phyloP scores from a whole-genome alignment of 2,888 invertebrate genomes.

The Cephus spinipes region DNA sequence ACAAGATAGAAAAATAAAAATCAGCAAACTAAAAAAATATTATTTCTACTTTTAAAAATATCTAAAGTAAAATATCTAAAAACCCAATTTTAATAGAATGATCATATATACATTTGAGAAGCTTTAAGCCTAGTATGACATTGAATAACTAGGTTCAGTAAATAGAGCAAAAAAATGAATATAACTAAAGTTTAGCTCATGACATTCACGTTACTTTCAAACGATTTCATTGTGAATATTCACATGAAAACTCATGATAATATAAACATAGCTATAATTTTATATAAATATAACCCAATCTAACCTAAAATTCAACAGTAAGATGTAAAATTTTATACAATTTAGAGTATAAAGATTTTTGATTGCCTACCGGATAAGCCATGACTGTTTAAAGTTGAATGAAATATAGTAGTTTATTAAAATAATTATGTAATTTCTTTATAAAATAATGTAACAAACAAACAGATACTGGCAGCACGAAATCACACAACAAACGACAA shows the following conservation, averaged over 20 bases:
- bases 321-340: background rate
- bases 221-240: too few species aligned
- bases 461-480: too few species aligned
- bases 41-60: background rate
- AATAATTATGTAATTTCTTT: too few species aligned
- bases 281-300: background rate
- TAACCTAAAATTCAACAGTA: background rate
- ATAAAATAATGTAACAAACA: too few species aligned
- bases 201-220: background rate
- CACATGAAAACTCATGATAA: too few species aligned
- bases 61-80: background rate
- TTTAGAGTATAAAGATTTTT: background rate
- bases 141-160: background rate
- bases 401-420: too few species aligned
- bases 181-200: background rate
- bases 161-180: background rate
- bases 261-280: too few species aligned
- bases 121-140: background rate
- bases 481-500: too few species aligned
- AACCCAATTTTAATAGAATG: background rate
- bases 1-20: conserved; percentile 11
- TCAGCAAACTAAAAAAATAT: background rate
- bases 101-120: background rate
- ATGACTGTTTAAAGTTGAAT: background rate
- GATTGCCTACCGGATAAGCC: conserved; percentile 1